Evolutionary conservation across 2,113 vertebrate genomes (phyloP), one percentile per base, ranked within the genome.

Genomic region (Bothrops jararaca): DNA sequence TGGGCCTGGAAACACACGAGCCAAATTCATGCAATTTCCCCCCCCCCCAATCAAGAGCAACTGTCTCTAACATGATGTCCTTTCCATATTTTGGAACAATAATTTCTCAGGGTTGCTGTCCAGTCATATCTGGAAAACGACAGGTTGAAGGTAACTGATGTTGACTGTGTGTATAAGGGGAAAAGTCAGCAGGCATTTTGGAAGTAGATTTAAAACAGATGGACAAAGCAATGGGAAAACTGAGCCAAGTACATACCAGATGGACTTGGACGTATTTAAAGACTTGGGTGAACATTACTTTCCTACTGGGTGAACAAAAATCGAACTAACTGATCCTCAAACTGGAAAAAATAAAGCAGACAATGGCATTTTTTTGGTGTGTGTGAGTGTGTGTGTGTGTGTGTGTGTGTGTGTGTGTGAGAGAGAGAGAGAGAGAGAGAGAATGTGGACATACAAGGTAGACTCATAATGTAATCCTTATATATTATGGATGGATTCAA

Each of bases 201-300:
- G 91, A 96, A 92, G 90, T 92, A 90, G 74, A 18, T 0, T 91
- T 92, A 94, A 60, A 95, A 69, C 92, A 95, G 94, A 92, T 94
- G 94, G 94, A 95, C 93, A 56, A 12, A 95, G 69, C 86, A 92
- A 91, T 86, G 92, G 85, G 95, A 93, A 80, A 56, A 86, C 92
- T 58, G 86, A 93, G 94, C 94, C 90, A 93, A 93, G 88, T 91
- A 95, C 93, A 80, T 95, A 95, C 94, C 92, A 95, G 91, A 95
- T 94, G 86, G 69, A 42, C 74, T 95, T 94, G 95, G 93, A 96
- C 96, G 95, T 94, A 95, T 94, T 94, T 90, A 93, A 95, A 85
- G 54, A 94, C 92, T 93, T 91, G 86, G 92, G 89, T 90, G 85
- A 95, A 96, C 90, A 94, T 94, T 92, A 95, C 26, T 56, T 88